Conservation (phyloP, 2,797 vertebrate species). For the Gymnothorax reevesii region DNA sequence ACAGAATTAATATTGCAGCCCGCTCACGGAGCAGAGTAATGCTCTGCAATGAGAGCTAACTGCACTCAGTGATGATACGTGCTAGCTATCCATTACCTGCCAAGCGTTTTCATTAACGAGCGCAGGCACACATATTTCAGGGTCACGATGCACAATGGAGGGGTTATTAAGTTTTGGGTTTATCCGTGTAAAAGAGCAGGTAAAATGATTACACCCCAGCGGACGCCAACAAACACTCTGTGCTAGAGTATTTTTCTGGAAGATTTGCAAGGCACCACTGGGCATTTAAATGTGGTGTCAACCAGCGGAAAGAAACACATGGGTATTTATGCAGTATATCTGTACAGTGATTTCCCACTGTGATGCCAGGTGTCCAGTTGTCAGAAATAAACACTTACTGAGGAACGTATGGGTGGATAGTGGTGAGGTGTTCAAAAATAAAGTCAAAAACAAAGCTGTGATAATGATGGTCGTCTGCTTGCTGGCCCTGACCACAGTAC, state of each 20-base stretch:
- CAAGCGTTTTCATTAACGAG: conserved; percentile 15
- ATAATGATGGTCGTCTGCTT: neutral
- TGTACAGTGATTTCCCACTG: neutral
- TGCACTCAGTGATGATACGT: neutral
- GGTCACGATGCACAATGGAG: neutral
- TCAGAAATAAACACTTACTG: neutral
- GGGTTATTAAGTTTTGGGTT: conserved; percentile 13
- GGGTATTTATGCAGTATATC: neutral
- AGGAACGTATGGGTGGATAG: neutral
- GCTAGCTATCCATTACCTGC: conserved; percentile 18
- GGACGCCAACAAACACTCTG: neutral
- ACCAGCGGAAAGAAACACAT: neutral
- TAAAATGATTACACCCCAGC: conserved; percentile 11
- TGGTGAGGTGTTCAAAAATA: neutral
- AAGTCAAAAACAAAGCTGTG: neutral
- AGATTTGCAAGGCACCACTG: neutral
- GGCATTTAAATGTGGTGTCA: neutral
- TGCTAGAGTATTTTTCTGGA: neutral
- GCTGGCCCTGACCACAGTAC: neutral
- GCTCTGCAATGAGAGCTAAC: neutral
- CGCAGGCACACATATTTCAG: neutral
- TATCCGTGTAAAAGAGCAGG: neutral
- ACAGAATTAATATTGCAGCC: conserved; percentile 16
- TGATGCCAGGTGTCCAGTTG: neutral
- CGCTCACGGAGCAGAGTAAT: neutral